Evolutionary conservation across 1,140 invertebrate species (phyloP), one percentile per base, ranked within the genome.

Genomic region (Solen grandis): DNA sequence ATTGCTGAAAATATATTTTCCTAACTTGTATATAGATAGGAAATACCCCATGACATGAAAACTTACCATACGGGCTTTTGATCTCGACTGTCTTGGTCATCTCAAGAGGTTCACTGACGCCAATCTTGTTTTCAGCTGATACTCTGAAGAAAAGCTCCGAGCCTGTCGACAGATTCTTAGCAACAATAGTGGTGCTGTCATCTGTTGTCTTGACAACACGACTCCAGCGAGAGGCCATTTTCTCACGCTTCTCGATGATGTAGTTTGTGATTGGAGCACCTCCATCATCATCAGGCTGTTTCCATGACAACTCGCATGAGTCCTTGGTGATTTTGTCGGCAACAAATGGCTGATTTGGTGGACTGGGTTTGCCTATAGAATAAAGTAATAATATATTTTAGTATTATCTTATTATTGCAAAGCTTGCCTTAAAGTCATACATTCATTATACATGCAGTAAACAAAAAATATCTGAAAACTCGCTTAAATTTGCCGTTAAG

Each of bases 181-280:
- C 95, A 22, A 95, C 95, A 89, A 96, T 97, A n/a, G 93, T 95
- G 0, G 88, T 87, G 5, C 54, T 76, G 29, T 81, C 65, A 55
- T 77, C 73, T 54, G 83, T 80, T 31, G 81, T 84, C 60, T 87
- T 88, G 33, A 87, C 87, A 2, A 86, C 83, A 68, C 85, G 84
- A 36, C 70, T 41, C 90, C 90, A 92, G 22, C 84, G 77, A 13
- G 87, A 78, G 69, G 87, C 86, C 60, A 83, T 88, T 33, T 84
- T 85, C 52, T 92, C 91, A 35, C 97, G 95, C 92, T 97, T 96
- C 92, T 99, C 96, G 80, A 99, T 93, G 76, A 98, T 95, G 90
- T 99, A 99, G 8, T 97, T 97, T 89, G 97, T 97, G 84, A 99
- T 97, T 88, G 97, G 97, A 25, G 96, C 95, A 63, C 98, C 99